Evolutionary conservation across 2,113 vertebrate genomes (phyloP).

Genomic region (Lepus timidus): DNA sequence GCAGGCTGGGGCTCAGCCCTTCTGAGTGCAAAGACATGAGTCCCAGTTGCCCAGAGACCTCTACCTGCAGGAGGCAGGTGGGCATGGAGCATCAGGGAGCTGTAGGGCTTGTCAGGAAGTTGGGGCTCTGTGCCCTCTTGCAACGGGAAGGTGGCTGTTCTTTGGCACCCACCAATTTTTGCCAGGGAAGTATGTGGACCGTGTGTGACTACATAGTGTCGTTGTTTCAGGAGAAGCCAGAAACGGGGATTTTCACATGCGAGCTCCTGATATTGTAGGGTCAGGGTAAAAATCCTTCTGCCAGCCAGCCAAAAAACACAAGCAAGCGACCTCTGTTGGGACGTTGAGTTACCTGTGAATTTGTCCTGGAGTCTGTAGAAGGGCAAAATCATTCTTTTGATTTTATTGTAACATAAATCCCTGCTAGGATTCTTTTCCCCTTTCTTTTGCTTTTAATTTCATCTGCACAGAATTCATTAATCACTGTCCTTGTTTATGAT

Average conservation of each 20-base stretch:
- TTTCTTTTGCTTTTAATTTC: neutral
- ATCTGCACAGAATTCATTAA: neutral
- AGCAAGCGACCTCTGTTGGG: neutral
- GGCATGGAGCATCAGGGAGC: fast-evolving
- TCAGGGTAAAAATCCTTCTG: neutral
- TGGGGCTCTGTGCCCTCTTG: neutral
- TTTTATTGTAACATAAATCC: neutral
- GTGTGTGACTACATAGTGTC: neutral
- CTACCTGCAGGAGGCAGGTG: fast-evolving
- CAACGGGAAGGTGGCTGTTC: neutral
- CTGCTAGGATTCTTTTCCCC: too few relatives aligned
- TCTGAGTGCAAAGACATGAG: fast-evolving
- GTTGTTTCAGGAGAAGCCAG: neutral
- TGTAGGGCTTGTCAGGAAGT: neutral
- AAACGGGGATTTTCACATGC: neutral
- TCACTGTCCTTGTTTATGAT: neutral
- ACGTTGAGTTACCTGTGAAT: neutral
- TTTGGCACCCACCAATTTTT: neutral
- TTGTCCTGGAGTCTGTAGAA: neutral
- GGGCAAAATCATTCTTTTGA: neutral
- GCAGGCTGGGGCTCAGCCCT: neutral
- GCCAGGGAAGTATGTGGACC: neutral
- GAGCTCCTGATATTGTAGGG: neutral
- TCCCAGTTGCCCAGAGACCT: neutral
- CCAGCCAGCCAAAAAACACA: neutral